Base-by-base conservation (phyloP, 2,888 invertebrate genomes). In the Andrena minutula region DNA sequence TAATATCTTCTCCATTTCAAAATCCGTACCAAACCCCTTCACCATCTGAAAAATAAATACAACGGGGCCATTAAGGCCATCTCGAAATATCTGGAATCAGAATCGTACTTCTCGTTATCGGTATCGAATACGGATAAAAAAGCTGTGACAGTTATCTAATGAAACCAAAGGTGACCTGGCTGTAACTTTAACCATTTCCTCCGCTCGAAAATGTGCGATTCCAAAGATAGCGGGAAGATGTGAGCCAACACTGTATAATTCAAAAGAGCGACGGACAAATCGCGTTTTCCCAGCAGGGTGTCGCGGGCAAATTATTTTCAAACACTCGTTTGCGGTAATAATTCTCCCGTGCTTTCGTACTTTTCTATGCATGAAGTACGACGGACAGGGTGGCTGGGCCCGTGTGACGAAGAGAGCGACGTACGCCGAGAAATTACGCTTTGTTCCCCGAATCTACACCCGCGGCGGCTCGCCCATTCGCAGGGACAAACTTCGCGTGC, bases 401-500 rank as follows among this genome's bases (percentile, higher is more conserved):
- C 60, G 53, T 2, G 63, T 0, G 63, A 4, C 10, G n/a, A 5
- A 30, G 49, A 60, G 32, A 2, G 47, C 16, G 53, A 12, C 12
- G 23, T 12, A 30, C 56, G 32, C 12, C 20, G 35, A 30, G 28
- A 35, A 60, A 69, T 76, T 70, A 47, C 76, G 47, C 71, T 68
- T 63, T 61, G 47, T 49, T 66, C 30, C 65, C 23, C 32, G 63
- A 47, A 60, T 66, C 30, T 5, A 30, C 51, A 47, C 49, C 69
- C 68, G 70, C n/a, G 10, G 58, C 28, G 75, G 58, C 71, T 63
- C 35, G 51, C 26, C 65, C 60, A 56, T 75, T 58, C 70, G 70
- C 61, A 53, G 69, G n/a, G 35, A 41, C 56, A 49, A 71, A 56
- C 68, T 60, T 75, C 63, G 76, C 80, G 74, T 73, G 75, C 60